phyloP scores from a whole-genome alignment of 2,888 invertebrate genomes.

The Carterocephalus palaemon region DNA sequence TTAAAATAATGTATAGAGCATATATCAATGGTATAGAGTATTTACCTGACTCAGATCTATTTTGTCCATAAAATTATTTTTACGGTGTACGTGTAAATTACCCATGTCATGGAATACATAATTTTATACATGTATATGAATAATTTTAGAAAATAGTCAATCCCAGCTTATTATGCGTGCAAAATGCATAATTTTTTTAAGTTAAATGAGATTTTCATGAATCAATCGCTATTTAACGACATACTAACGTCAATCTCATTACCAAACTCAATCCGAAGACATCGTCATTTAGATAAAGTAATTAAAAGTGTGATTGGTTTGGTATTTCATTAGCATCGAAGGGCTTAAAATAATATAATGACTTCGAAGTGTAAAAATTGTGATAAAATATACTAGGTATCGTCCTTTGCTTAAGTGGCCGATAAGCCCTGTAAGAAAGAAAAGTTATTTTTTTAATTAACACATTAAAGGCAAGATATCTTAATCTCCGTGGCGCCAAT shows the following conservation, averaged over 20 bases:
- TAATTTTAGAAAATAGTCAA: no score
- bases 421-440: conserved; percentile 60
- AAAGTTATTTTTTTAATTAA: conserved; percentile 74
- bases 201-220: no score
- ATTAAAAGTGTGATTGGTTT: conserved; percentile 12
- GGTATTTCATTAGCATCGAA: conserved; percentile 9
- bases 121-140: no score
- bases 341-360: conserved; percentile 56
- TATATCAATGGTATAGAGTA: no score
- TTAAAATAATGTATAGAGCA: no score
- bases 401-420: conserved; percentile 64
- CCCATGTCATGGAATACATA: no score
- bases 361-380: conserved; percentile 64
- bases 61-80: no score
- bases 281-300: conserved; percentile 16
- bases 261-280: background rate
- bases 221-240: background rate
- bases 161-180: no score
- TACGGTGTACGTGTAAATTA: no score
- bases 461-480: conserved; percentile 71
- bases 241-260: background rate
- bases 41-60: no score
- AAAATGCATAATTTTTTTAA: no score
- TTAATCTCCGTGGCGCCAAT: conserved; percentile 76
- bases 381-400: conserved; percentile 60